Base-by-base conservation (phyloP, 2,888 invertebrate species). In the Dynastes maya region DNA sequence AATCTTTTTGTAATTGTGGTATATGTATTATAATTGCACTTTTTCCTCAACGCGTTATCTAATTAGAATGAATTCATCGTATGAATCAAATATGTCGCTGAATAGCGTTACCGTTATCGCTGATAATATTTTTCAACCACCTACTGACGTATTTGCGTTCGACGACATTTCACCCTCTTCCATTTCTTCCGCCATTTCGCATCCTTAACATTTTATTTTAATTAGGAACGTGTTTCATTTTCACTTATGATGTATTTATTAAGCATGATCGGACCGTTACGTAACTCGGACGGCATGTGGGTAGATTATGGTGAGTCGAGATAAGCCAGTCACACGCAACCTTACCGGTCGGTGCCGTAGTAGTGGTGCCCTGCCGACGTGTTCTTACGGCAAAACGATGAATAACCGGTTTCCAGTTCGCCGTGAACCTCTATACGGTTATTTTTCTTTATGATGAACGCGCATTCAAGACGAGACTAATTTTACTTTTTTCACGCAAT, bases 401-500 rank as follows among this genome's bases (percentile, higher is more conserved):
- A 83, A 55, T 55, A 55, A 85, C 85, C 83, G 83, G 85, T 84
- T 72, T 84, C 84, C 84, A 81, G 84, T 81, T 85, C 83, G 81
- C 84, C 84, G 81, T 84, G 85, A 85, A 85, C 84, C 82, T 83
- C 82, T 55, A 16, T 72, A 72, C 72, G 79, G 78, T 80, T 75
- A 76, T 78, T 75, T 79, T 64, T 76, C 79, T 76, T 13, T 79
- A 79, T 77, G 76, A 77, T 64, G 79, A 70, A 76, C 71, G 55
- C n/a, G 51, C 68, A 65, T 76, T 76, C 32, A 32, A 67, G 40
- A 37, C 29, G 61, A n/a, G 61, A 61, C 29, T 22, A 22, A 61
- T 29, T 61, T 29, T 61, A 13, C 11, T 61, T 61, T 61, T 61
- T 55, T 55, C 55, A 22, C 22, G 61, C 61, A 75, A 40, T 29